Percentiles rank a stretch among this genome's conserved stretches.
These are phyloP conservation scores for Pseudomugil gertrudae DNA, from an alignment of 2,797 vertebrate genomes.

Conservation along the genomic window DNA sequence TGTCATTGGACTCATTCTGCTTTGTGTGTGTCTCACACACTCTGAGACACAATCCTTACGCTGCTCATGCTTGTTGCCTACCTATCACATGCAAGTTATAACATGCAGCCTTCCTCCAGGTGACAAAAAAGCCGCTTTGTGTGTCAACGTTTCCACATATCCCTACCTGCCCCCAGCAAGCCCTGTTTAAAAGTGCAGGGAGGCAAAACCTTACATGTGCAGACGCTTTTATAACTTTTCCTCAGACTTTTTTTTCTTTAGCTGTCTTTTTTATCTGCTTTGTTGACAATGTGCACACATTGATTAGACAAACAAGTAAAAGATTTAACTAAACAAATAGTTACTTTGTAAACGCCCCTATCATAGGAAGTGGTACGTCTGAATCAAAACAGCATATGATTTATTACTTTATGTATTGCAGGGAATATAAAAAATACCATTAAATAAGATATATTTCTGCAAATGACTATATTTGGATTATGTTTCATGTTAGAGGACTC, in stretches of 20 bases:
- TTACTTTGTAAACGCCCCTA: neutral
- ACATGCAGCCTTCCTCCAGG: conserved; percentile 61
- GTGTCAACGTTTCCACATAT: conserved; percentile 56
- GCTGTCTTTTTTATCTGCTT: conserved; percentile 5
- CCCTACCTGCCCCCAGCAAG: conserved; percentile 61
- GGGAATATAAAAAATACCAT: neutral
- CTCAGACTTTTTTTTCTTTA: neutral
- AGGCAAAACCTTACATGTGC: conserved; percentile 56
- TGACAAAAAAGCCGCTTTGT: conserved; percentile 69
- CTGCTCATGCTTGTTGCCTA: conserved; percentile 58
- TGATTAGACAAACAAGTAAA: conserved; percentile 14
- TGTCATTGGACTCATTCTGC: conserved; percentile 62
- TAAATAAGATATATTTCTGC: too few species aligned
- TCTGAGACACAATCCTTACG: conserved; percentile 14
- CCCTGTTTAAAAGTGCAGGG: conserved; percentile 65
- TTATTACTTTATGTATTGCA: neutral
- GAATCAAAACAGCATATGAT: neutral
- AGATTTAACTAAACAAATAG: neutral
- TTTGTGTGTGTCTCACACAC: conserved; percentile 20
- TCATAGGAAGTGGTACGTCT: neutral
- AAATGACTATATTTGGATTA: neutral
- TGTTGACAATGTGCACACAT: conserved; percentile 7
- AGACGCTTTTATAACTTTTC: conserved; percentile 4
- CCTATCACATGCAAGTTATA: conserved; percentile 66
- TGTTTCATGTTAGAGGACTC: neutral